These are phyloP conservation scores for Sycobia sp. DNA, from an alignment of 1,140 invertebrate species.

Conservation along the genomic window DNA sequence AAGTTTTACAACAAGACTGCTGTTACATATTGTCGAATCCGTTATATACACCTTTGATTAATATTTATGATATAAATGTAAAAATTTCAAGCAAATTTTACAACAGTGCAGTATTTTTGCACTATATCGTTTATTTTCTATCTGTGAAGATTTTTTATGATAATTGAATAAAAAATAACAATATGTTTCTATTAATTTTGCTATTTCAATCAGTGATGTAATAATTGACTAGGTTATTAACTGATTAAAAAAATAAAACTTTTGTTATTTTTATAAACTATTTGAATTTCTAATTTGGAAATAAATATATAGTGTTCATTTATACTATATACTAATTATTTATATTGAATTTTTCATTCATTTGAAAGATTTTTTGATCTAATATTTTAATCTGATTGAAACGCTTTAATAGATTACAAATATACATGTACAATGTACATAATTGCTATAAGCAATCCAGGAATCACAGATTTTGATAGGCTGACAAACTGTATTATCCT, in stretches of 20 bases:
- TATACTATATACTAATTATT: neutral
- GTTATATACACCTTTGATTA: conserved; percentile 21
- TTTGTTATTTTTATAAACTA: no score
- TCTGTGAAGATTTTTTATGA: conserved; percentile 2
- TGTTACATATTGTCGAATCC: conserved; percentile 24
- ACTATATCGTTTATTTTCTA: conserved; percentile 31
- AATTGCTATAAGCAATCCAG: conserved; percentile 29
- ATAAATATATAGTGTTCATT: neutral
- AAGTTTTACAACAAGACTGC: conserved; percentile 35
- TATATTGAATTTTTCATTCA: no score
- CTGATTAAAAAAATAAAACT: conserved; percentile 3
- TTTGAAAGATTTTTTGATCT: no score
- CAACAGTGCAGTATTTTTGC: conserved; percentile 19
- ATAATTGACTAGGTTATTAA: conserved; percentile 21
- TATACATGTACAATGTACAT: no score
- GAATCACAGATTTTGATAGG: conserved; percentile 28
- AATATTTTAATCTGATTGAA: conserved; percentile 26
- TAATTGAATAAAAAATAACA: conserved; percentile 13
- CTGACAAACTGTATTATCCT: conserved; percentile 25
- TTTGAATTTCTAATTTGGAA: no score
- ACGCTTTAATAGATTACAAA: conserved; percentile 18
- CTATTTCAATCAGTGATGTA: conserved; percentile 8
- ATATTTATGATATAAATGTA: conserved; percentile 43
- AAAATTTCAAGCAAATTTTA: conserved; percentile 42
- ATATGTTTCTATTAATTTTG: conserved; percentile 12